These are phyloP conservation scores for Metopolophium dirhodum DNA, from an alignment of 1,140 invertebrate genomes.

Conservation along the genomic window DNA sequence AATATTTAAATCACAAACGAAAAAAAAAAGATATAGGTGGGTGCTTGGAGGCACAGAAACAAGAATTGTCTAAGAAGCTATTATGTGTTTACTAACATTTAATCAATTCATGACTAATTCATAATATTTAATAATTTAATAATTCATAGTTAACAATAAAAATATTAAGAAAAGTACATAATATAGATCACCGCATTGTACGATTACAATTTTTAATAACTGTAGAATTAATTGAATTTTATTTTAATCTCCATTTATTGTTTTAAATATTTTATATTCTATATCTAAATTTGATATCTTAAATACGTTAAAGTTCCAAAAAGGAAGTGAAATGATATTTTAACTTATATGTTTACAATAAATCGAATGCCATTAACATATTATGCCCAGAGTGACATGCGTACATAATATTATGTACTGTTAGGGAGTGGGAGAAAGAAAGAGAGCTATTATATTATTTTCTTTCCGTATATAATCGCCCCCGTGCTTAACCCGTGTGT, in stretches of 20 bases:
- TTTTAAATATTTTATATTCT: neutral
- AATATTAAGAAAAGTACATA: neutral
- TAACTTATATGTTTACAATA: conserved; percentile 2
- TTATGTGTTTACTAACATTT: neutral
- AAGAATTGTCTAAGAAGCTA: neutral
- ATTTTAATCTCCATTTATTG: neutral
- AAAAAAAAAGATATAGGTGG: neutral
- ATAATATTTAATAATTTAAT: neutral
- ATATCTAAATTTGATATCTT: neutral
- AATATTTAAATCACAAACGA: no score
- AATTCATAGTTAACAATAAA: neutral
- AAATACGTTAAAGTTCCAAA: neutral
- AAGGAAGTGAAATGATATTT: neutral
- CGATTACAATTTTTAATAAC: neutral
- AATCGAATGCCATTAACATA: conserved; percentile 16
- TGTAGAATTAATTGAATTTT: neutral
- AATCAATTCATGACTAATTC: neutral
- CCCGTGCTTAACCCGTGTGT: neutral
- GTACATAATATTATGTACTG: neutral
- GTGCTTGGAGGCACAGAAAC: neutral
- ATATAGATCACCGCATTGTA: neutral
- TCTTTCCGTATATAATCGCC: conserved; percentile 32
- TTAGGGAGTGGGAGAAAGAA: neutral
- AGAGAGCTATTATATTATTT: neutral
- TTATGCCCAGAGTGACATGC: neutral